Evolutionary conservation across 2,113 vertebrate genomes (phyloP), one percentile per base, ranked within the genome.

Genomic region (Zootoca vivipara): DNA sequence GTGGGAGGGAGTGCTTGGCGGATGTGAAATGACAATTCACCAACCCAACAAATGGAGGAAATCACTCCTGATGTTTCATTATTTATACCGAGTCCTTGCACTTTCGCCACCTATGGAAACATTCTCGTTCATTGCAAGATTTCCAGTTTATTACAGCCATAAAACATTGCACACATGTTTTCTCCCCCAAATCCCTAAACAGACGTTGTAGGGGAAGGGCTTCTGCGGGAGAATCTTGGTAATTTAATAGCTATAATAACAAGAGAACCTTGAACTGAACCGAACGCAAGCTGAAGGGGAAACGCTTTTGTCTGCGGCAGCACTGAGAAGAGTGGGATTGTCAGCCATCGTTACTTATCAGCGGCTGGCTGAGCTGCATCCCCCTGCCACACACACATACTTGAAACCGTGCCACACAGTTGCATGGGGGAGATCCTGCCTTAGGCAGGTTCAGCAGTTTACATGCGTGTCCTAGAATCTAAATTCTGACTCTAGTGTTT

Each of bases 341-440:
- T 89, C 28, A 62, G 38, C 89, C 58, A 24, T 8, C 64, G 46
- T 86, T 92, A 92, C 92, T 92, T 92, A 90, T 62, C 62, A 88
- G 69, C 89, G 80, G 10, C 58, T 94, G 92, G 88, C 69, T 78
- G 1, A 56, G 24, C 78, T 91, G 82, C 90, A 88, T 3, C 22
- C n/a, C 18, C 24, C 81, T 89, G 85, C 20, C 58, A 90, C 82
- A 33, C 64, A 64, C 26, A 85, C 42, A 28, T 20, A 2, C n/a
- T 65, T 58, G 73, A 77, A 20, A 75, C 86, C 91, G 20, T 22
- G 3, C 33, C 5, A 13, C 9, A 35, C 9, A 62, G n/a, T 46
- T 84, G 42, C 35, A 85, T 7, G 62, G 73, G 16, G 26, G 16
- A n/a, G 69, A 80, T 30, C 38, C 26, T 73, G 33, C 77, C 46